Conservation (phyloP, 2,888 invertebrate species). For the Syrphus vitripennis region DNA sequence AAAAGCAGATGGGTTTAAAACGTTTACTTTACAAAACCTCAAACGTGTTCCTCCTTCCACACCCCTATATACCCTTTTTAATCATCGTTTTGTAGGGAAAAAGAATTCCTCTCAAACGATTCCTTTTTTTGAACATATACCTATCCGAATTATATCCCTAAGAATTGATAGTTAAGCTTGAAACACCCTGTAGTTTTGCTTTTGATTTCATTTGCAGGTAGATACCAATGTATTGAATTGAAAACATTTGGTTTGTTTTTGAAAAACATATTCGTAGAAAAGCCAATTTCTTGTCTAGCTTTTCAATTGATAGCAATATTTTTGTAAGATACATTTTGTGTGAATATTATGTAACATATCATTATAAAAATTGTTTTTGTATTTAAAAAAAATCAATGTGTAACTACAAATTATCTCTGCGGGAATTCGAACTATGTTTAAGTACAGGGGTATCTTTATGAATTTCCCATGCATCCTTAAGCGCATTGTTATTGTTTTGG, state of each 20-base stretch:
- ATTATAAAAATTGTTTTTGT: constrained; percentile 50
- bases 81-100: no score
- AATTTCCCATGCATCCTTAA: constrained; percentile 53
- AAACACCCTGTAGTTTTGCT: no score
- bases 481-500: constrained; percentile 2
- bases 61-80: no score
- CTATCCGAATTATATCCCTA: no score
- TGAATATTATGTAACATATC: neutral
- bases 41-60: no score
- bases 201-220: neutral
- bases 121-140: no score
- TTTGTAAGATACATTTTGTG: neutral
- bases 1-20: no score
- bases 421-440: constrained; percentile 48
- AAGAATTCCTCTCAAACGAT: no score
- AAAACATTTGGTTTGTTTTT: neutral
- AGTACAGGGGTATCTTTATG: constrained; percentile 34
- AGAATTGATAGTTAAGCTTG: no score
- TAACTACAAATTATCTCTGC: constrained; percentile 74
- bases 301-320: neutral
- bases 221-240: neutral
- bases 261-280: neutral
- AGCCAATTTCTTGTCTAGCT: neutral
- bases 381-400: constrained; percentile 57
- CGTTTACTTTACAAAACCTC: no score